Percentiles rank a stretch among this genome's conserved stretches.
Conservation (phyloP, 2,113 vertebrate genomes). For the Chrysochloris asiatica region DNA sequence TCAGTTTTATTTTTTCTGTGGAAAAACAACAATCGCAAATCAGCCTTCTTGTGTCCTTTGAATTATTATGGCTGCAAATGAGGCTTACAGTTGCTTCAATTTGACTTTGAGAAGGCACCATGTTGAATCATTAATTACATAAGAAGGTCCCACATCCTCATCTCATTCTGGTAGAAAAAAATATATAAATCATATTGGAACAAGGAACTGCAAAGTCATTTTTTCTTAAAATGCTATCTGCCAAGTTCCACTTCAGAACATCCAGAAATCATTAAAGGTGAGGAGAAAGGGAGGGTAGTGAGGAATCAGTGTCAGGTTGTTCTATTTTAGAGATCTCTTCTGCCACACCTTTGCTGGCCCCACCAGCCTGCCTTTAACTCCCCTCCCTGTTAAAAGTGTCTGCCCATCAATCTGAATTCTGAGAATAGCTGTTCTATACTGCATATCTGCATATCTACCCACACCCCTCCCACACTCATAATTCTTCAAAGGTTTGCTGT, state of each 20-base stretch:
- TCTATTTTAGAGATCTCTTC: neutral
- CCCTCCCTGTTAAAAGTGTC: neutral
- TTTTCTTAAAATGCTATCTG: conserved; percentile 83
- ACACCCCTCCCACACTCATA: neutral
- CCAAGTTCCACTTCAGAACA: conserved; percentile 80
- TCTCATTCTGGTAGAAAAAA: conserved; percentile 65
- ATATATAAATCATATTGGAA: conserved; percentile 75
- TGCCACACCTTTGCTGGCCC: neutral
- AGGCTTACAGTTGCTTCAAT: conserved; percentile 81
- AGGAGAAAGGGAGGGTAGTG: conserved; percentile 8
- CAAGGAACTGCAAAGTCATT: conserved; percentile 68
- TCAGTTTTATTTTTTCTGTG: conserved; percentile 82
- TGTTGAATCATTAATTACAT: conserved; percentile 84
- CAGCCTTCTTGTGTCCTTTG: conserved; percentile 79
- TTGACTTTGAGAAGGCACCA: conserved; percentile 77
- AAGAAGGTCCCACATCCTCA: conserved; percentile 74
- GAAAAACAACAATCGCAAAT: conserved; percentile 82
- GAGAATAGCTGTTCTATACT: neutral
- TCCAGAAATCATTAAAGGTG: conserved; percentile 70
- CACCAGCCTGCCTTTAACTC: neutral
- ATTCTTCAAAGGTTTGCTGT: neutral
- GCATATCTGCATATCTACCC: neutral
- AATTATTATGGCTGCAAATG: conserved; percentile 83
- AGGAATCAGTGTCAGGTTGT: conserved; percentile 7
- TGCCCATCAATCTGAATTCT: neutral